Evolutionary conservation across 2,888 invertebrate species (phyloP).

Genomic region (Cerceris ruficornis): DNA sequence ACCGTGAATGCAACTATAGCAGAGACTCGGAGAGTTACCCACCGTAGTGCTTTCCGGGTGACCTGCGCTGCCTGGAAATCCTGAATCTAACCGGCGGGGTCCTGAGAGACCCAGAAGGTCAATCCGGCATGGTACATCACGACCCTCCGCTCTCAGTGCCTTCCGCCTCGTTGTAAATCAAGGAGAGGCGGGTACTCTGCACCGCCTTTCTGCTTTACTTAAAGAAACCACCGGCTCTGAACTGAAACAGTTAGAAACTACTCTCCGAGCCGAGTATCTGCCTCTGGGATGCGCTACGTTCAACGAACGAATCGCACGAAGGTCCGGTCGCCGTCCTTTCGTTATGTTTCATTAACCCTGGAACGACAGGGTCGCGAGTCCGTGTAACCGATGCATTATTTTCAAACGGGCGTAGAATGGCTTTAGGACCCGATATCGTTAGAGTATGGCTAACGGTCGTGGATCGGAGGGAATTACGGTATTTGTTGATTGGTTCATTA

Average conservation of each 20-base stretch:
- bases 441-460: background rate
- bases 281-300: constrained; percentile 7
- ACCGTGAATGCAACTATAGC: constrained; percentile 20
- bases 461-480: no score
- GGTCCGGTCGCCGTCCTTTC: background rate
- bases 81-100: constrained; percentile 45
- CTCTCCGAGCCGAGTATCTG: background rate
- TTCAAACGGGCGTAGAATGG: background rate
- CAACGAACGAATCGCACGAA: constrained; percentile 19
- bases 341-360: constrained; percentile 16
- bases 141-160: constrained; percentile 37
- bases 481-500: no score
- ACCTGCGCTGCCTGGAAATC: constrained; percentile 44
- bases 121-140: constrained; percentile 48
- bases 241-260: constrained; percentile 26
- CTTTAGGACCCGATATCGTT: background rate
- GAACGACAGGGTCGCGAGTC: constrained; percentile 7
- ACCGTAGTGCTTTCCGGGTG: constrained; percentile 31
- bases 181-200: constrained; percentile 40
- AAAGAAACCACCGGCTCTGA: constrained; percentile 19
- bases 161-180: constrained; percentile 60
- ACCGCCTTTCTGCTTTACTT: constrained; percentile 36
- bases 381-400: constrained; percentile 3
- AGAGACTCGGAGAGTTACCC: constrained; percentile 1
- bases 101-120: constrained; percentile 58